A percentile compares a stretch with the other conserved stretches of the same genome.
Evolutionary conservation across 92 coral and sea anemone species (phyloP).

Genomic region (Muricea muricata): DNA sequence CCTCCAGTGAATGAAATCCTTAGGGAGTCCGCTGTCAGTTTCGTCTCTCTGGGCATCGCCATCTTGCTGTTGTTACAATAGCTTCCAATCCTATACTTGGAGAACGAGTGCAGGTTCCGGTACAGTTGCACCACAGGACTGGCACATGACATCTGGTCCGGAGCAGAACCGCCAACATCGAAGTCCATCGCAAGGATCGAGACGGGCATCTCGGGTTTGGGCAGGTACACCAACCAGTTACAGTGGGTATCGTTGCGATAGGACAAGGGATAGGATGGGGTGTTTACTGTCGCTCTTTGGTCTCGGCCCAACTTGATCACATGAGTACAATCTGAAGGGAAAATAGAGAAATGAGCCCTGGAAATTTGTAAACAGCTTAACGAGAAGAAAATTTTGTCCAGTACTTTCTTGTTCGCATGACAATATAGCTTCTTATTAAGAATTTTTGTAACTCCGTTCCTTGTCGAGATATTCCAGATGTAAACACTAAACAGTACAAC

Average conservation of each 20-base stretch:
- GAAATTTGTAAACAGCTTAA: no score
- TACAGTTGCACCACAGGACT: not conserved
- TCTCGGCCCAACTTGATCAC: not conserved
- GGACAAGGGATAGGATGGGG: constrained; percentile 5
- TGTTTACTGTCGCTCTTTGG: not conserved
- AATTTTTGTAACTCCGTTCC: no score
- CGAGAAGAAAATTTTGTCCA: no score
- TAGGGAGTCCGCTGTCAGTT: not conserved
- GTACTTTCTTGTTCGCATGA: no score
- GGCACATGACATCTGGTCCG: not conserved
- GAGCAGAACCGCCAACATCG: constrained; percentile 17
- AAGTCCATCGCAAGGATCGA: constrained; percentile 26
- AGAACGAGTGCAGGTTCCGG: not conserved
- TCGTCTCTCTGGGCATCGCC: constrained; percentile 5
- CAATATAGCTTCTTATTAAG: no score
- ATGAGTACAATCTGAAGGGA: constrained; percentile 28
- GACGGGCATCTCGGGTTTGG: not conserved
- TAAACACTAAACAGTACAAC: no score
- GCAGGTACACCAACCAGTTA: constrained; percentile 23
- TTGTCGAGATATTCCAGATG: no score
- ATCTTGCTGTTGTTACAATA: constrained; percentile 2
- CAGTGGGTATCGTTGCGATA: not conserved
- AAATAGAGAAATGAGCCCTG: no score
- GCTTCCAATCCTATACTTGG: not conserved
- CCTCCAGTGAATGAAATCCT: constrained; percentile 14